Evolutionary conservation across 2,888 invertebrate genomes (phyloP).

Genomic region (Epinotia bilunana): DNA sequence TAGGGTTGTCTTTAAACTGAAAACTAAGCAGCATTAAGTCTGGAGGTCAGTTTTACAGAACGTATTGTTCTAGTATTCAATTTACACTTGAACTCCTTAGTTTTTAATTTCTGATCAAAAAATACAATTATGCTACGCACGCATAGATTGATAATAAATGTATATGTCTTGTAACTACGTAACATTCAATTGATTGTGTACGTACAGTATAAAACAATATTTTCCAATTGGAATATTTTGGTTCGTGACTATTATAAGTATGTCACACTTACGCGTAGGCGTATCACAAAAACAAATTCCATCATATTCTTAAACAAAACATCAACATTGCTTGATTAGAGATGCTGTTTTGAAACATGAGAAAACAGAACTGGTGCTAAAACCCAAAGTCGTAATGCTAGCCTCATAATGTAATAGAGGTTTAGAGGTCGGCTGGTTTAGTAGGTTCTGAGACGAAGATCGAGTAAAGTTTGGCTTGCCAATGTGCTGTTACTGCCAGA

Average conservation of each 20-base stretch:
- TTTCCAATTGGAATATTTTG: neutral
- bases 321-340: neutral
- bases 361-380: neutral
- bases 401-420: conserved; percentile 44
- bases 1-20: neutral
- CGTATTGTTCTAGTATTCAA: neutral
- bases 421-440: conserved; percentile 43
- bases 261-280: neutral
- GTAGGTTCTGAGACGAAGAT: conserved; percentile 41
- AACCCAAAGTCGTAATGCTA: conserved; percentile 35
- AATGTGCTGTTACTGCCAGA: conserved; percentile 46
- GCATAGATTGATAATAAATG: neutral
- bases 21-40: neutral
- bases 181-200: neutral
- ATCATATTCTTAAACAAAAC: neutral
- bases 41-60: neutral
- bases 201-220: neutral
- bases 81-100: no score
- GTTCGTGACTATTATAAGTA: neutral
- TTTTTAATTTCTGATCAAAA: no score
- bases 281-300: neutral
- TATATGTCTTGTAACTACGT: neutral
- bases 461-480: conserved; percentile 44
- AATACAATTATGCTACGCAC: no score
- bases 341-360: neutral